Percentiles rank a stretch among this genome's conserved stretches.
These are phyloP conservation scores for Andrena camellia DNA, from an alignment of 2,888 invertebrate genomes.

Conservation along the genomic window DNA sequence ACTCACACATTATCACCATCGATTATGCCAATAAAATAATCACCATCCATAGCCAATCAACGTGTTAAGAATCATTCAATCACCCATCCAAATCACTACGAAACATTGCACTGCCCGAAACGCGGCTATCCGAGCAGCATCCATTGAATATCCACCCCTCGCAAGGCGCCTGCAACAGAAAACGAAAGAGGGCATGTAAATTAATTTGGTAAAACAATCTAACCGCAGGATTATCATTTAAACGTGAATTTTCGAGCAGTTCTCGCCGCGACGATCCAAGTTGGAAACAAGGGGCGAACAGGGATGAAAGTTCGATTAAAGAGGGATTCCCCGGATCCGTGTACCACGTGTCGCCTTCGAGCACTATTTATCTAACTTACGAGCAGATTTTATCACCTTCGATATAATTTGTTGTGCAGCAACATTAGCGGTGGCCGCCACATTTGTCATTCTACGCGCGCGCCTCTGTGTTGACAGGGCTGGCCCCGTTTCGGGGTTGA, in stretches of 20 bases:
- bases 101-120: background rate
- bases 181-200: conserved; percentile 1
- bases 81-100: background rate
- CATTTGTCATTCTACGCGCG: conserved; percentile 83
- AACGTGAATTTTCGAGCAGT: background rate
- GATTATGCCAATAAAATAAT: too few relatives aligned
- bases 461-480: conserved; percentile 84
- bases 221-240: background rate
- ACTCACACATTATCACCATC: too few relatives aligned
- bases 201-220: background rate
- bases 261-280: background rate
- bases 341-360: conserved; percentile 39
- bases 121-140: background rate
- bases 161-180: conserved; percentile 41
- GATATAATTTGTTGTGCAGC: conserved; percentile 84
- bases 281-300: background rate
- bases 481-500: conserved; percentile 80
- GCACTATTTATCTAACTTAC: conserved; percentile 68
- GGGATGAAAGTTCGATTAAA: conserved; percentile 2
- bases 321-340: background rate
- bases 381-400: conserved; percentile 78
- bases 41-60: background rate
- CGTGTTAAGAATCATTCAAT: conserved; percentile 5
- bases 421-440: conserved; percentile 81
- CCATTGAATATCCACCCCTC: background rate